Base-by-base conservation (phyloP, 2,888 invertebrate species). In the Lordiphosa andalusiaca region DNA sequence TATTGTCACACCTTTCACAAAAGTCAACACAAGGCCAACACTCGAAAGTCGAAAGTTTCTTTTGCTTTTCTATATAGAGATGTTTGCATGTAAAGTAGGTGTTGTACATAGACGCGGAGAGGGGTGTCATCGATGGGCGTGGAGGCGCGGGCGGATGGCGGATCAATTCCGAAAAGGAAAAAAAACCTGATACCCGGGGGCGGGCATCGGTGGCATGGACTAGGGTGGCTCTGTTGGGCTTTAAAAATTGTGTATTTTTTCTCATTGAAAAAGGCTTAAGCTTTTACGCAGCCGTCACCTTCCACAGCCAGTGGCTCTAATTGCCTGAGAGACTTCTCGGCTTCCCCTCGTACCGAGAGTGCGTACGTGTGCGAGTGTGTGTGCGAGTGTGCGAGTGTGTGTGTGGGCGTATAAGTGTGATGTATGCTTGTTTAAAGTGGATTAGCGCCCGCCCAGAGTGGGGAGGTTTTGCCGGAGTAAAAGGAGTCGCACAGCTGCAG, bases 1-100 rank as follows among this genome's bases (percentile, higher is more conserved):
- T 69, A 74, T 78, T 77, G 66, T 71, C 63, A 60, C 72, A 74
- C 78, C 67, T 80, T 74, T 69, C 55, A 64, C 59, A 63, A 63
- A 58, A 63, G 72, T 71, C 67, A 76, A 73, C 68, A 69, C 36
- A 54, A 16, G 53, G 48, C 47, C 53, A 70, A 51, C 56, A 58
- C 61, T 73, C 49, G 53, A 73, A 66, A 63, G 60, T 69, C 21
- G 50, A 36, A 55, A 50, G 37, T 50, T 53, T 30, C 51, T 36
- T 13, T 44, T 25, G 23, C 23, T 55, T 10, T 30, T 41, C 9
- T 36, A 12, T 52, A 33, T 48, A 50, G 48, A 50, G 48, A 13
- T 58, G 63, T 56, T 63, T 56, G 66, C 49, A 40, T 55, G 40
- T 39, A 55, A n/a, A 33, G 30, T 39, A 41, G 37, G 19, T 19